These are phyloP conservation scores for Nezara viridula DNA, from an alignment of 2,888 invertebrate species.

Conservation along the genomic window DNA sequence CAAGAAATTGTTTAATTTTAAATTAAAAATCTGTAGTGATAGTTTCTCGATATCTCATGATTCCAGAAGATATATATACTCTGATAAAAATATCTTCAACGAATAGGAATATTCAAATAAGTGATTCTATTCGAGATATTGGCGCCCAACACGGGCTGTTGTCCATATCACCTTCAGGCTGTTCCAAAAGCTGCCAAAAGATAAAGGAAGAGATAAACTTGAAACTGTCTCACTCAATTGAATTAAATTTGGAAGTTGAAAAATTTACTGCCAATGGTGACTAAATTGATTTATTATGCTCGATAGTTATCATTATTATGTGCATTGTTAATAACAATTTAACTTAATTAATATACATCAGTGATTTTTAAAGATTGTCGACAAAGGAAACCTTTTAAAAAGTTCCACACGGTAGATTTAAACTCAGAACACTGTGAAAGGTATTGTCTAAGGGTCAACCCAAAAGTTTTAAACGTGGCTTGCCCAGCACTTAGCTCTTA, in stretches of 20 bases:
- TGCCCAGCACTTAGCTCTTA: neutral
- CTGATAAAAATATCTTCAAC: neutral
- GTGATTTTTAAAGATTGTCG: too few species aligned
- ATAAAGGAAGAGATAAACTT: neutral
- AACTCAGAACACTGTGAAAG: neutral
- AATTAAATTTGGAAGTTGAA: neutral
- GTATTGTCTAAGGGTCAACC: neutral
- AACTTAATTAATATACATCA: too few species aligned
- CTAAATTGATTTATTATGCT: too few species aligned
- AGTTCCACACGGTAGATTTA: neutral
- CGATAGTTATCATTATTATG: too few species aligned
- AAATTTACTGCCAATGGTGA: neutral
- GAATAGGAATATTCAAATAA: conserved; percentile 13
- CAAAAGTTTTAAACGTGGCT: neutral
- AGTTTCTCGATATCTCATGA: neutral
- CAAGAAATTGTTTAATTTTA: too few species aligned
- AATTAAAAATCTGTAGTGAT: neutral
- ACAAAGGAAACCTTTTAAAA: neutral
- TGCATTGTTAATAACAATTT: too few species aligned
- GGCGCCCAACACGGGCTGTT: neutral
- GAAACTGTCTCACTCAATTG: neutral
- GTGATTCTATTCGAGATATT: neutral
- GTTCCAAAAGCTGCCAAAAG: neutral
- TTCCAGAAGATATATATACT: neutral
- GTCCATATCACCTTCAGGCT: neutral